Evolutionary conservation across 2,113 vertebrate genomes (phyloP), one percentile per base, ranked within the genome.

Genomic region (Oenanthe melanoleuca): DNA sequence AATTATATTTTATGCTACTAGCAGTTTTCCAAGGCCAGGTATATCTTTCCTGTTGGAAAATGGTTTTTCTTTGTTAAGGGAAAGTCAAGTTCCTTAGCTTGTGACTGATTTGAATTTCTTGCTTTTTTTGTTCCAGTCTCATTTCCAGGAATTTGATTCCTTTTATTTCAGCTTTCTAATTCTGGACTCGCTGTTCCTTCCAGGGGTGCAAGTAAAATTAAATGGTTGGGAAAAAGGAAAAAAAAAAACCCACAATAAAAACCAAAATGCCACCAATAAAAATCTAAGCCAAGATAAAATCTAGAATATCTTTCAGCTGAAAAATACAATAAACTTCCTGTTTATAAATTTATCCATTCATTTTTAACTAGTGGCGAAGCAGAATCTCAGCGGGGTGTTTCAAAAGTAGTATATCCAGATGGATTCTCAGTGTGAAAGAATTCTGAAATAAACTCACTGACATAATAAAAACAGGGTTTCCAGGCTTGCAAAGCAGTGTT

Each of bases 381-480:
- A 97, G 92, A 94, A 81, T 93, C 50, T 85, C 95, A 95, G 89
- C 95, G 95, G 96, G 97, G 95, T 72, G 55, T 93, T 97, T 88
- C 53, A 33, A 88, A 63, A 71, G 87, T 92, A 66, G 64, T 90
- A 92, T 72, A 95, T 87, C 95, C 98, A 98, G 97, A 98, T 97
- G 96, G 96, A 90, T 90, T 96, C 95, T 95, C 97, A 97, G 97
- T 97, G 89, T 97, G 97, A 97, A 67, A 79, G 31, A 87, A 97
- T 86, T 95, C 90, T 95, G 90, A 96, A 96, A 96, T 92, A 93
- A 96, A 94, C 66, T 96, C 84, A 89, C 85, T 72, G 86, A 96
- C 88, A 89, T 57, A 96, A 80, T 84, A 94, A 96, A 97, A 95
- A 42, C 69, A 96, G 71, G 45, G 83, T 80, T 96, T 88, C 95